Evolutionary conservation across 2,888 invertebrate genomes (phyloP), one percentile per base, ranked within the genome.

Genomic region (Eumerus sabulonum): DNA sequence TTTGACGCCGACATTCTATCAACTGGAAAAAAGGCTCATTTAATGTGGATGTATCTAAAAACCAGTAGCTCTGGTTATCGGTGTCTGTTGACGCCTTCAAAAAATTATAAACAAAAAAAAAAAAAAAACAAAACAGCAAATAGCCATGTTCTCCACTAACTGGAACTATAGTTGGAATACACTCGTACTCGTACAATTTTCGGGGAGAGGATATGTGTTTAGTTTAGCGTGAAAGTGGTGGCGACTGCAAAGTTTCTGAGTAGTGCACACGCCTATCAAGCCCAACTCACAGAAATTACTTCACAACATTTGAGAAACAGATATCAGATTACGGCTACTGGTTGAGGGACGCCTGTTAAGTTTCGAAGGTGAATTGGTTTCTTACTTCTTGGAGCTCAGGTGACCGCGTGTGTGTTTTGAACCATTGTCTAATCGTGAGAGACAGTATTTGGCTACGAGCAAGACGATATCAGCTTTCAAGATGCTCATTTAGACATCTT

Each of bases 81-180:
- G 74, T 79, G 79, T 79, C 63, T 73, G 68, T 79, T 79, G 79
- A 79, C 79, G 79, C 79, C 79, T 79, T 64, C 44, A n/a, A n/a
- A n/a, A n/a, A n/a, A 53, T 36, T 53, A 18, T 38, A 13, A 9
- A 1, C 9, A 9, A 38, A 16, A 44, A 54, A 50, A 50, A 50
- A 9, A 35, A 40, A 35, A 56, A 40, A 40, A 60, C 60, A 44
- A 16, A 51, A 42, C 68, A 74, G 74, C 70, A 70, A 68, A 54
- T 68, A 59, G 48, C 64, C 7, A 63, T 63, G 57, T 62, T 44
- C 54, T 51, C 53, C 47, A 27, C 9, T 40, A 42, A n/a, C 19
- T 42, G 47, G 40, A 36, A 35, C 16, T 9, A n/a, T 47, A 17
- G 44, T 27, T 27, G 16, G 13, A n/a, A n/a, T 47, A 11, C n/a